phyloP scores from a whole-genome alignment of 2,797 vertebrate species.

The Anguilla pacifica region DNA sequence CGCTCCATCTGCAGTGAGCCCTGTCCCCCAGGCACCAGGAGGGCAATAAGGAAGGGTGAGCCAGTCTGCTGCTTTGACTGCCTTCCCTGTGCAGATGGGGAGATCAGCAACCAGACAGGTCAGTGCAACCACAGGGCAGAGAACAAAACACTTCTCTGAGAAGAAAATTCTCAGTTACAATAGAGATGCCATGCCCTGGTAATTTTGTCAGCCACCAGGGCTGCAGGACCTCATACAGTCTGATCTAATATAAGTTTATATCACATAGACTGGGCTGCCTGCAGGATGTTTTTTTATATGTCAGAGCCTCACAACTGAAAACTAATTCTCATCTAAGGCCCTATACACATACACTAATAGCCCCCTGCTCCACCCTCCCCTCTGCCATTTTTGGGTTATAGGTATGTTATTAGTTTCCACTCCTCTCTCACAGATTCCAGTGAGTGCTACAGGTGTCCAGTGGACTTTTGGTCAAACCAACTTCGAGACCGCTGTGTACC shows the following conservation, averaged over 20 bases:
- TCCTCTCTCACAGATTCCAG: conserved; percentile 54
- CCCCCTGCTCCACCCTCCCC: background rate
- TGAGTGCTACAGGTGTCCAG: conserved; percentile 55
- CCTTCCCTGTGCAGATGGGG: conserved; percentile 65
- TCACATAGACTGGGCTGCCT: background rate
- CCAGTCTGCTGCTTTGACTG: conserved; percentile 74
- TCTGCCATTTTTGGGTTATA: background rate
- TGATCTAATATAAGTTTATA: background rate
- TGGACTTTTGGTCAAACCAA: conserved; percentile 38
- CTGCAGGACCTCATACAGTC: background rate
- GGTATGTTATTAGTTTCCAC: background rate
- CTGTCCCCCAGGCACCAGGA: conserved; percentile 67
- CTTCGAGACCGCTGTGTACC: conserved; percentile 35
- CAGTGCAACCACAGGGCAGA: conserved; percentile 26
- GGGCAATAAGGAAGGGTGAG: conserved; percentile 56
- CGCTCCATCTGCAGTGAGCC: conserved; percentile 67
- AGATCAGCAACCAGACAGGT: conserved; percentile 71
- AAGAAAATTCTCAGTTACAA: background rate
- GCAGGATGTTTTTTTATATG: background rate
- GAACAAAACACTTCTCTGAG: no score
- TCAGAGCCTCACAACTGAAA: background rate
- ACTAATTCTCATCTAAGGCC: background rate
- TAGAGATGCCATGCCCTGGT: conserved; percentile 28
- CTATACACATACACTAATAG: background rate
- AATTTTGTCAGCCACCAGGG: background rate